These are phyloP conservation scores for Phrynocephalus versicolor DNA, from an alignment of 2,113 vertebrate genomes.

Conservation along the genomic window DNA sequence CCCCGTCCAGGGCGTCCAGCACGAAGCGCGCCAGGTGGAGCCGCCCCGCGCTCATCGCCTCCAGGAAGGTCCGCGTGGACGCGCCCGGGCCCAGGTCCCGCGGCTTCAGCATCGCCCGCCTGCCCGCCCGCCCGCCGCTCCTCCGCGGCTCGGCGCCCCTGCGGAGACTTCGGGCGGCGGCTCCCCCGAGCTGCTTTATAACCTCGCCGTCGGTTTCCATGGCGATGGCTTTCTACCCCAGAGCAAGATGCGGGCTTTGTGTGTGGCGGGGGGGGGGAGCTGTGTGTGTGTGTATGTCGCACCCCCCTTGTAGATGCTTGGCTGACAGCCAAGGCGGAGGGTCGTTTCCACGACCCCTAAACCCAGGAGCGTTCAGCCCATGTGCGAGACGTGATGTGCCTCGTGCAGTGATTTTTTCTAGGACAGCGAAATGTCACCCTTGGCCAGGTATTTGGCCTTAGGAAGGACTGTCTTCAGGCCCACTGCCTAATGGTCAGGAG, in stretches of 20 bases:
- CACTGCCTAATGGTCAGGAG: too few species aligned
- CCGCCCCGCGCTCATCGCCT: slow-evolving; percentile 88
- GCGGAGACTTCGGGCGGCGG: slow-evolving; percentile 1
- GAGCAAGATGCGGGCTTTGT: too few species aligned
- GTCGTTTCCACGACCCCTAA: too few species aligned
- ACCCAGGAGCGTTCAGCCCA: background rate
- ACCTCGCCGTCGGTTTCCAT: slow-evolving; percentile 39
- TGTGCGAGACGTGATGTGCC: too few species aligned
- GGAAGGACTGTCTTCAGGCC: too few species aligned
- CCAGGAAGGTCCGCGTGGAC: slow-evolving; percentile 87
- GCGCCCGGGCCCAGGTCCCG: slow-evolving; percentile 88
- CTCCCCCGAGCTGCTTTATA: slow-evolving; percentile 44
- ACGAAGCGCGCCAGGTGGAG: slow-evolving; percentile 89
- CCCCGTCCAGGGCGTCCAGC: slow-evolving; percentile 87
- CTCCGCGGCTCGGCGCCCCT: slow-evolving; percentile 50
- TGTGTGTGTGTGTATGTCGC: too few species aligned
- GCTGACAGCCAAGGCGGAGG: background rate
- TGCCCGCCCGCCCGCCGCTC: slow-evolving; percentile 32
- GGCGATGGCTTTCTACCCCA: slow-evolving; percentile 14
- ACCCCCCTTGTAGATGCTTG: background rate
- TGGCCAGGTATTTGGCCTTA: too few species aligned
- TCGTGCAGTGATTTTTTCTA: too few species aligned
- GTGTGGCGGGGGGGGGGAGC: too few species aligned
- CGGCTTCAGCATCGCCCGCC: slow-evolving; percentile 84
- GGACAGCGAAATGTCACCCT: too few species aligned